Evolutionary conservation across 2,797 vertebrate genomes (phyloP), one percentile per base, ranked within the genome.

Genomic region (Sebastes vulpes): DNA sequence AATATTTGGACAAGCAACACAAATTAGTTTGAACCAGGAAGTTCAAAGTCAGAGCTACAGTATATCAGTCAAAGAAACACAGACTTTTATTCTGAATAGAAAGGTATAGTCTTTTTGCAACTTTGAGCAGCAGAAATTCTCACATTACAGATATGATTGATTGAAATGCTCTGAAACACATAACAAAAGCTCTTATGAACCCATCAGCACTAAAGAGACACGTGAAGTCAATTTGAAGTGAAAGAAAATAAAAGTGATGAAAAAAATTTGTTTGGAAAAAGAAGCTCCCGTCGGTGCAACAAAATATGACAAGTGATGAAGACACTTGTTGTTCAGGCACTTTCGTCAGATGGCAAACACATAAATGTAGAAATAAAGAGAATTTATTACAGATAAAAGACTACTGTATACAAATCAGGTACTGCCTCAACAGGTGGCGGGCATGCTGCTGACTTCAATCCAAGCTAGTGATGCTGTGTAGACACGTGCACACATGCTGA

Each of bases 301-400:
- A 72, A 71, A 73, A 77, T 21, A 71, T 58, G 65, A 54, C 32
- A 75, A 64, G 28, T 38, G 54, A 87, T 80, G 53, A 67, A 63
- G 35, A n/a, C 18, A 32, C 32, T 28, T 48, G 29, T 66, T 68
- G 63, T 71, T 63, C 21, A 26, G 26, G 7, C 23, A 10, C 35
- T 61, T 72, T 16, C 1, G 10, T 38, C 57, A 75, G 29, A 58
- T 10, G 10, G 18, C 7, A n/a, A 8, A 60, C n/a, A 32, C 29
- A 31, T 12, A 5, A 18, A 70, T 48, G 38, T 14, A 53, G 31
- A 73, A 60, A 81, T 31, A 69, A 60, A 66, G 12, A 14, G 38
- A 48, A 53, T 21, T 56, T 65, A 25, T 64, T 25, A 11, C 18
- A 67, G 20, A 25, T 31, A 72, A 65, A 32, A 59, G 16, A 46